phyloP scores from a whole-genome alignment of 2,113 vertebrate species.

The Acrocephalus kingi region DNA sequence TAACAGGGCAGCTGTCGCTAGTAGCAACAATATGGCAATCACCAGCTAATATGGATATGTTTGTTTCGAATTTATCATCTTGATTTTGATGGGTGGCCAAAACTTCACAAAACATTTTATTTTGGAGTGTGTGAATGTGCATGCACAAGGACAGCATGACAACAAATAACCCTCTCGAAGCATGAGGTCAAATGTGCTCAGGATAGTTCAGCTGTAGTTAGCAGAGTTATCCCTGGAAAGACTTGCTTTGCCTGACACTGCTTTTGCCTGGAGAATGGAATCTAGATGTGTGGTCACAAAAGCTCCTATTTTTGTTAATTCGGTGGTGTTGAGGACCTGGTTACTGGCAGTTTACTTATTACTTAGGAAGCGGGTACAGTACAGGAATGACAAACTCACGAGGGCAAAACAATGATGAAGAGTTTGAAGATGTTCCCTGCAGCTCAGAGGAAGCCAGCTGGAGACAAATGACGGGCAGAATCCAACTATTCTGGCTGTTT shows the following conservation, averaged over 20 bases:
- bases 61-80: constrained; percentile 44
- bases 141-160: neutral
- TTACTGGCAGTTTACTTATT: neutral
- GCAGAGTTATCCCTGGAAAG: neutral
- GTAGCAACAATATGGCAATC: constrained; percentile 45
- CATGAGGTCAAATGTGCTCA: neutral
- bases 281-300: neutral
- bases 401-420: neutral
- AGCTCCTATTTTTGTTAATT: neutral
- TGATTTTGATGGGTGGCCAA: constrained; percentile 46
- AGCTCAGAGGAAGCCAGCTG: neutral
- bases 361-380: neutral
- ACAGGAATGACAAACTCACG: neutral
- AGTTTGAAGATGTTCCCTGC: neutral
- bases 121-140: constrained; percentile 7
- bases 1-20: constrained; percentile 40
- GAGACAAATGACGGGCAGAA: neutral
- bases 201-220: neutral
- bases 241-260: neutral
- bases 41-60: constrained; percentile 58
- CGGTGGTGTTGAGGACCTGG: neutral
- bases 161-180: neutral
- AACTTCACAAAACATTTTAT: constrained; percentile 54
- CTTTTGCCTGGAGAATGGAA: neutral
- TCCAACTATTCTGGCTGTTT: neutral